Conservation (phyloP, 1,140 invertebrate species). For the Trichonephila inaurata region DNA sequence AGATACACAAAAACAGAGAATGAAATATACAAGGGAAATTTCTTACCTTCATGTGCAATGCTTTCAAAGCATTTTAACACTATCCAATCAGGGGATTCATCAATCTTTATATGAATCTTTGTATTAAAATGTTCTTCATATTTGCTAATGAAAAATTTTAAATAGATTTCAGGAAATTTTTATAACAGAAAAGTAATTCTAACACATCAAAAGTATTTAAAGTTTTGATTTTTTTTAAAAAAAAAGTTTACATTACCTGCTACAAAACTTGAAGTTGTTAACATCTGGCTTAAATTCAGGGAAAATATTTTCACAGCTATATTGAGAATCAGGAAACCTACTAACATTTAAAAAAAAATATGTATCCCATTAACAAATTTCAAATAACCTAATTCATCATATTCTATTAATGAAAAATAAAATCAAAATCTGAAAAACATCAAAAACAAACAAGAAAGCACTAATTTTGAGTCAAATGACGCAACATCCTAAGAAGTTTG, state of each 20-base stretch:
- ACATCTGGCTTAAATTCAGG: neutral
- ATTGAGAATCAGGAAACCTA: too few species aligned
- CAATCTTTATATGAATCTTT: neutral
- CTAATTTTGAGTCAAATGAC: too few species aligned
- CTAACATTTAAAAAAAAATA: too few species aligned
- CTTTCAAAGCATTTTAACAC: neutral
- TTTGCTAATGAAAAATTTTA: neutral
- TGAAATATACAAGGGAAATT: neutral
- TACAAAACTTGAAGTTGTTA: neutral
- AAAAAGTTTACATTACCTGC: neutral
- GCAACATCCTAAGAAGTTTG: too few species aligned
- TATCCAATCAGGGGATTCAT: neutral
- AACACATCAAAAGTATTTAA: neutral
- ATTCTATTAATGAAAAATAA: neutral
- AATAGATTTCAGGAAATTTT: too few species aligned
- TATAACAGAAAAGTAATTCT: neutral
- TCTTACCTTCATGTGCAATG: neutral
- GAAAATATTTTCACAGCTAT: neutral
- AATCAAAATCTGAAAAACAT: neutral
- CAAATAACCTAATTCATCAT: neutral
- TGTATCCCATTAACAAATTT: neutral
- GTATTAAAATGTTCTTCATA: neutral
- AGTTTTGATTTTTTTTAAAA: neutral
- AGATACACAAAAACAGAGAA: neutral
- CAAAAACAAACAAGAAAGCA: neutral